These are phyloP conservation scores for Lysiphlebus fabarum DNA, from an alignment of 1,140 invertebrate genomes.

Conservation along the genomic window DNA sequence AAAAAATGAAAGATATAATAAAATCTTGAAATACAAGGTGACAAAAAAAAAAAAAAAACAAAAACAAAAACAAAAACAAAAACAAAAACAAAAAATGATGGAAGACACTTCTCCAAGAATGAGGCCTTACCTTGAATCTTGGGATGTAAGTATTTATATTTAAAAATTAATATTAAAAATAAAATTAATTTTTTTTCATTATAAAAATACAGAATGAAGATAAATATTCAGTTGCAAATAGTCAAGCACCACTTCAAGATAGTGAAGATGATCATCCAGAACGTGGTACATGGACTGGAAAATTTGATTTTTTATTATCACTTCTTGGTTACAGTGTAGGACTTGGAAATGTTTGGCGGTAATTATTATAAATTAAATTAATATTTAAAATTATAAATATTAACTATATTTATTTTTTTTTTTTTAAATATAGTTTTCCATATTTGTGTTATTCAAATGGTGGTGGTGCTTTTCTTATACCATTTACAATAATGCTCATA, in stretches of 20 bases:
- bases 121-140: slow-evolving; percentile 51
- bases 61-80: not conserved
- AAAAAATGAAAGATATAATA: slow-evolving; percentile 9
- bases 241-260: slow-evolving; percentile 51
- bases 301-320: slow-evolving; percentile 78
- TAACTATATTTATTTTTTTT: no score
- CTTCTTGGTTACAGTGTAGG: slow-evolving; percentile 83
- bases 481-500: slow-evolving; percentile 80
- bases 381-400: no score
- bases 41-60: not conserved
- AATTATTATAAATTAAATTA: no score
- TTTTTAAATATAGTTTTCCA: slow-evolving; percentile 55
- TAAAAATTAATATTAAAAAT: no score
- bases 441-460: slow-evolving; percentile 79
- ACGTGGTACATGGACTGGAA: slow-evolving; percentile 75
- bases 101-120: slow-evolving; percentile 50
- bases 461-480: slow-evolving; percentile 78
- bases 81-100: slow-evolving; percentile 33
- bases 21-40: slow-evolving; percentile 16
- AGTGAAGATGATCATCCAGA: slow-evolving; percentile 58
- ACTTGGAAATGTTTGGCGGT: slow-evolving; percentile 79
- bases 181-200: no score
- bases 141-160: slow-evolving; percentile 51
- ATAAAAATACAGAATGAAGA: slow-evolving; percentile 54
- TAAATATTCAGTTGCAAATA: slow-evolving; percentile 57